Evolutionary conservation across 2,888 invertebrate genomes (phyloP), one percentile per base, ranked within the genome.

Genomic region (Pristionchus japonicus): DNA sequence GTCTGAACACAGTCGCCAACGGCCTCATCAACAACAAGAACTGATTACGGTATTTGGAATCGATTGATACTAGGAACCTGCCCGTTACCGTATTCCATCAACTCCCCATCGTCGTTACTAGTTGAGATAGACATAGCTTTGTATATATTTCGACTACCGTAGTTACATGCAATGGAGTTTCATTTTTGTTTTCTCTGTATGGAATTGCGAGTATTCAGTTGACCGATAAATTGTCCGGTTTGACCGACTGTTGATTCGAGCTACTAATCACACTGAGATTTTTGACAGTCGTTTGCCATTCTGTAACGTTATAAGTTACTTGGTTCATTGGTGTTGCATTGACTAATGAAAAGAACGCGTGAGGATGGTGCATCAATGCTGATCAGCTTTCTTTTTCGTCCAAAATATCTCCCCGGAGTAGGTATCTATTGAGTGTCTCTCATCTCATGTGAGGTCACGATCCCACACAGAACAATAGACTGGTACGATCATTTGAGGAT

Each of bases 1-100:
- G 91, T 74, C 61, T 92, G 88, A 91, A 91, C 90, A 91, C 91
- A 34, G 92, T 91, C 31, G 92, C 92, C 49, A 93, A 93, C 84
- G 89, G 91, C 84, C 85, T 92, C 47, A 92, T 92, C 90, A 91
- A 91, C 88, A 92, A 92, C 89, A 92, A 91, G 49, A 86, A 74
- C 74, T 86, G 70, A 86, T 67, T 86, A 86, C 70, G 49, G 74
- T 85, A 67, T 85, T 43, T n/a, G 27, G 64, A 17, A 43, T 43
- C 43, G 67, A 85, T 85, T 85, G 52, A 52, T n/a, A 52, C 83
- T 61, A 83, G 83, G 83, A 64, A 61, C 7, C 52, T 52, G 23
- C 52, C 82, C 80, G 52, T 17, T 52, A 31, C 49, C 82, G 82
- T 83, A 80, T 83, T 83, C 34, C 80, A 20, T 47, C 80, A 31